Evolutionary conservation across 35 echinoderm and acorn worm species (phyloP), one percentile per base, ranked within the genome.

Genomic region (Apostichopus japonicus): DNA sequence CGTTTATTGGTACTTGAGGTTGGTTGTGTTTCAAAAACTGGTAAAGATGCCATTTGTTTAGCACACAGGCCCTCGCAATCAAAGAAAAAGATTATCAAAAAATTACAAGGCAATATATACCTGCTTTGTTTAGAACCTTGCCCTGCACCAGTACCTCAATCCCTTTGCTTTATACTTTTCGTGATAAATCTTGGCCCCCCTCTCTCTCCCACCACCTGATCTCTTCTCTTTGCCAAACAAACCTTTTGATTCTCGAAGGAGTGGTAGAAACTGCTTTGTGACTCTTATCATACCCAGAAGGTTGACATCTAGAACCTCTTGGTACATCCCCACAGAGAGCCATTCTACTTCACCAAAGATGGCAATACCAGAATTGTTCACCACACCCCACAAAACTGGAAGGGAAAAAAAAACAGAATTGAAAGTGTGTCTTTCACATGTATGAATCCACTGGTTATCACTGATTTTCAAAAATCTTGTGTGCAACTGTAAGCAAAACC

Each of bases 291-390:
- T 92, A 3, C 96, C 96, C 14, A 92, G 79, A 52, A 92, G 54
- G 52, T 97, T 97, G 87, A 97, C 88, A 21, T 94, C 59, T 15
- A 90, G 58, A 57, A 97, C 91, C 53, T 63, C 27, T 71, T 86
- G 91, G 24, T 88, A 94, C 62, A 84, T 84, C 4, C 90, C 91
- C 2, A 91, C n/a, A 13, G 91, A 59, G 11, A 94, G 24, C 84
- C 90, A 92, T 44, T 94, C 93, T 17, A 97, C 79, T 54, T 94
- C 96, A 65, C 96, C 93, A 65, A 97, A 73, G 7, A 54, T 53
- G 17, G 70, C 71, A 9, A 94, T 92, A 14, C 96, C 96, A 70
- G 96, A 93, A 90, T 97, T 97, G 87, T 97, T 97, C 6, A 97
- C 93, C 17, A 97, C 91, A 70, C 90, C 94, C 94, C 94, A 95